Conservation (phyloP, 2,888 invertebrate species). For the Eilema caniola region DNA sequence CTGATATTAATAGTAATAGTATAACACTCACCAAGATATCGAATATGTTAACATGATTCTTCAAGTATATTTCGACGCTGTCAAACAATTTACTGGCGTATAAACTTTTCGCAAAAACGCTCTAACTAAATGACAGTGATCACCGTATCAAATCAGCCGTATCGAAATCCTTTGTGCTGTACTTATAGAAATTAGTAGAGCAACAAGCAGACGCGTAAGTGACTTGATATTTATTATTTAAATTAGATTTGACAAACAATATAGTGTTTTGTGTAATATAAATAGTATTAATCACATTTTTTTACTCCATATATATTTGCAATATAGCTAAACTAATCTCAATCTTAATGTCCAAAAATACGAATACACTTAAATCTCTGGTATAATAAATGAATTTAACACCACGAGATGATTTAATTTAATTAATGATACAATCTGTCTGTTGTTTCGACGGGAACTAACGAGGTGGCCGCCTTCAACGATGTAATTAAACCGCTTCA, state of each 20-base stretch:
- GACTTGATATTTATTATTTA: too few species aligned
- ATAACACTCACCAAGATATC: too few species aligned
- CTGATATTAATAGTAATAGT: too few species aligned
- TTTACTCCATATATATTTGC: background rate
- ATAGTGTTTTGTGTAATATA: background rate
- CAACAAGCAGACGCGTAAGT: background rate
- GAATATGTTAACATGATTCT: too few species aligned
- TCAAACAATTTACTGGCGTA: too few species aligned
- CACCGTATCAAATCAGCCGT: background rate
- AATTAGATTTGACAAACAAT: too few species aligned
- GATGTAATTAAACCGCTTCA: slow-evolving; percentile 71
- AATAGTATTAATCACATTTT: background rate
- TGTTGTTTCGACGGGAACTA: slow-evolving; percentile 63
- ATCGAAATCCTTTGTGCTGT: background rate
- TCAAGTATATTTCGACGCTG: too few species aligned
- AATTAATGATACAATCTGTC: slow-evolving; percentile 68
- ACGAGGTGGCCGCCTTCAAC: slow-evolving; percentile 66
- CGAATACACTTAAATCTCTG: slow-evolving; percentile 20
- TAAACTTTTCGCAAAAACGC: background rate
- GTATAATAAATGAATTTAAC: slow-evolving; percentile 52
- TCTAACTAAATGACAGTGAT: background rate
- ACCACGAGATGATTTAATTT: slow-evolving; percentile 55
- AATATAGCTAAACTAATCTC: background rate
- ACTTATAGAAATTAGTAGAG: background rate
- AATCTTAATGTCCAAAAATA: background rate